Evolutionary conservation across 37 sponge, comb jelly and placozoan genomes (phyloP), one percentile per base, ranked within the genome.

Genomic region (Cladorhizidae sp.): DNA sequence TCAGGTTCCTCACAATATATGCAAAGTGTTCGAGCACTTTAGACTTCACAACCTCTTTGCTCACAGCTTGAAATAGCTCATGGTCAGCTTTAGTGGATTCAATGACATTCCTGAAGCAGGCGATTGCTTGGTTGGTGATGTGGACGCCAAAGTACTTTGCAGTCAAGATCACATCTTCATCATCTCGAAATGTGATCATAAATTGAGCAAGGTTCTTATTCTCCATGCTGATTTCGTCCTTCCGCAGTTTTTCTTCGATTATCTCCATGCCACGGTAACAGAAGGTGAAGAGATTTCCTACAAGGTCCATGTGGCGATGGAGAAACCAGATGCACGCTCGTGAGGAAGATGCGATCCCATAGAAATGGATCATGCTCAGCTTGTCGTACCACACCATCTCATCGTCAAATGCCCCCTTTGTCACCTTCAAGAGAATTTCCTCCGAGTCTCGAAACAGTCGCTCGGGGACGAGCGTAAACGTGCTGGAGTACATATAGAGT

Each of bases 381-480:
- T 18, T 63, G 23, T 74, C 74, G 26, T 57, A 73, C 74, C 83
- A 82, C 15, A 29, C 1, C 0, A 59, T 62, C 49, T 64, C 29
- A n/a, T 43, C 62, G 40, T 57, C 31, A n/a, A 69, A 25, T 31
- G 57, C 65, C 45, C 39, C 64, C 20, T 42, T 20, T 51, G 64
- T 7, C 3, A 51, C 21, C 38, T 64, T 38, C 67, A 65, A 32
- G 12, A 72, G 0, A 3, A 21, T 45, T 21, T 22, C 3, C 38
- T 36, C 26, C 29, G 65, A 43, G 17, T 82, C 83, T 1, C n/a
- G 33, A 49, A 82, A 82, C 74, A 82, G 29, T 38, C 62, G 72
- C 11, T 82, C 74, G 1, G 74, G 49, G 20, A 74, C 33, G 35
- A 64, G 31, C 35, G 29, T 3, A 49, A 52, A 73, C 0, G 83